These are phyloP conservation scores for Dolomedes plantarius DNA, from an alignment of 2,888 invertebrate genomes.

Conservation along the genomic window DNA sequence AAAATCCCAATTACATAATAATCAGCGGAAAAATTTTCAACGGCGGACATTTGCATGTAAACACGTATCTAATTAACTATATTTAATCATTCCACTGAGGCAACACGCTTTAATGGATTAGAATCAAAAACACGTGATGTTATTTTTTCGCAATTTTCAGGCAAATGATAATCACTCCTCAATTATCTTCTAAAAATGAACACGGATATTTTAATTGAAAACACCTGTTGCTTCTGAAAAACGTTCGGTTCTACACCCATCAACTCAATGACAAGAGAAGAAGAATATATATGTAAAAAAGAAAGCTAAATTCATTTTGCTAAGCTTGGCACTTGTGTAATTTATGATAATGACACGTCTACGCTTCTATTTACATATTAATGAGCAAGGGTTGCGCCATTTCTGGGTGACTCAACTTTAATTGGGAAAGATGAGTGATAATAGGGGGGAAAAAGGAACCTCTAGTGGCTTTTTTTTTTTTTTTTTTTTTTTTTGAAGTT, in stretches of 20 bases:
- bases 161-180: background rate
- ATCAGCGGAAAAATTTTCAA: too few relatives aligned
- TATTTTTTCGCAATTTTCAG: too few relatives aligned
- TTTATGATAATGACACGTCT: constrained; percentile 10
- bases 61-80: too few relatives aligned
- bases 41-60: too few relatives aligned
- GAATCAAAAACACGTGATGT: too few relatives aligned
- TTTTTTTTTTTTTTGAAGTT: too few relatives aligned
- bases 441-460: background rate
- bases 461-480: too few relatives aligned
- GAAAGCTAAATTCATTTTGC: background rate
- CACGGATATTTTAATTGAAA: background rate
- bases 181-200: background rate
- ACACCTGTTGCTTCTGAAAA: constrained; percentile 17
- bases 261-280: background rate
- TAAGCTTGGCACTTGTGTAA: background rate
- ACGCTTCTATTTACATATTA: constrained; percentile 1
- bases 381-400: background rate
- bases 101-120: too few relatives aligned
- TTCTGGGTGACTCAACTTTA: background rate
- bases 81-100: too few relatives aligned
- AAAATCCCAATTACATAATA: too few relatives aligned
- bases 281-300: too few relatives aligned
- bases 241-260: background rate
- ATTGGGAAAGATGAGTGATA: background rate